A percentile compares a stretch with the other conserved stretches of the same genome.
phyloP scores from a whole-genome alignment of 2,888 invertebrate species.

The Invenusta paracnida region DNA sequence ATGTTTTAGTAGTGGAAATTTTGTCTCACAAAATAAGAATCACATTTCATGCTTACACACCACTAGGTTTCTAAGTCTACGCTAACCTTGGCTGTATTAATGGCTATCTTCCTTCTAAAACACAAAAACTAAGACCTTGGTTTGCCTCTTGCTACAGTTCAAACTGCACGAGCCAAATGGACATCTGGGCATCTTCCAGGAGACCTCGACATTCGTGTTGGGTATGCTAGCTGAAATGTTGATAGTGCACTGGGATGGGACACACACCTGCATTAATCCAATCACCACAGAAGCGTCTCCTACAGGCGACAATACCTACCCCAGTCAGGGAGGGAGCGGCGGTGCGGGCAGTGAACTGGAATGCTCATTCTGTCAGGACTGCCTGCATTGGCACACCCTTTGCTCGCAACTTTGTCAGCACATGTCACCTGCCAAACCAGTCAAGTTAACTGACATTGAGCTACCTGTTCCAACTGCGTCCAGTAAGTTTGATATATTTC shows the following conservation, averaged over 20 bases:
- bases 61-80: too few species aligned
- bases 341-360: background rate
- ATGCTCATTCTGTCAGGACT: conserved; percentile 85
- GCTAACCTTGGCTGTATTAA: too few species aligned
- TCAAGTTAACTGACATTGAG: conserved; percentile 56
- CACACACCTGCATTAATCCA: conserved; percentile 63
- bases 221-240: conserved; percentile 73
- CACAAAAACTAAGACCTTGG: too few species aligned
- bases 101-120: too few species aligned
- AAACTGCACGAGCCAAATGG: conserved; percentile 38
- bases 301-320: background rate
- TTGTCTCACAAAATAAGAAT: too few species aligned
- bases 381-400: conserved; percentile 52
- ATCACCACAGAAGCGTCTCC: conserved; percentile 52
- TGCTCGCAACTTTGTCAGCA: conserved; percentile 51
- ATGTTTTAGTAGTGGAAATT: too few species aligned
- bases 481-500: too few species aligned
- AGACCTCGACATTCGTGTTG: conserved; percentile 69
- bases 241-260: conserved; percentile 70
- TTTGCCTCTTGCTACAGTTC: conserved; percentile 1
- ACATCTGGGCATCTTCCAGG: conserved; percentile 58
- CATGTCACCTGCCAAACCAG: conserved; percentile 54
- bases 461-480: conserved; percentile 51
- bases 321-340: background rate
- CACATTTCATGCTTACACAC: too few species aligned